Conservation (phyloP, 2,797 vertebrate species). For the Danio tinwini region DNA sequence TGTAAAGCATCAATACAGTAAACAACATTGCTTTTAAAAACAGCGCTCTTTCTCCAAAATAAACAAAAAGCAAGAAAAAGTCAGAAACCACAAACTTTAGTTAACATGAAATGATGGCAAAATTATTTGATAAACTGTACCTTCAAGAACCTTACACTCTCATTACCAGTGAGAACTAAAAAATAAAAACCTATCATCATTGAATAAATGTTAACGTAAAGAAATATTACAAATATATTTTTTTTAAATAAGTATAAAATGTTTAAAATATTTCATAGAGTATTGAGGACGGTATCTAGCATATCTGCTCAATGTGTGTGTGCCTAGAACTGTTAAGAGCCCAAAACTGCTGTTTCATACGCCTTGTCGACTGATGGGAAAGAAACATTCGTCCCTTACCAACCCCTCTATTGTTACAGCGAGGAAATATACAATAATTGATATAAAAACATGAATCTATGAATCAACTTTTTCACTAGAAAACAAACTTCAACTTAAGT, state of each 20-base stretch:
- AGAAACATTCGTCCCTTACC: background rate
- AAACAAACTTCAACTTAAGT: background rate
- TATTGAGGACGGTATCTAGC: background rate
- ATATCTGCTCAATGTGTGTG: background rate
- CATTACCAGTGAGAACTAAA: too few species aligned
- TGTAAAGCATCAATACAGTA: background rate
- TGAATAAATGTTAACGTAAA: too few species aligned
- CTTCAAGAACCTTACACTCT: too few species aligned
- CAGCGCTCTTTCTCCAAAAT: background rate
- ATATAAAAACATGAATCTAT: background rate
- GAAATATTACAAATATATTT: too few species aligned
- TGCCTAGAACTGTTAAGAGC: constrained; percentile 8
- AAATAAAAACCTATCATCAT: too few species aligned
- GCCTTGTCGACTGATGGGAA: background rate
- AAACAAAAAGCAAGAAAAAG: too few species aligned
- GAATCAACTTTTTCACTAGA: too few species aligned
- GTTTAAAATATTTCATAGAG: background rate
- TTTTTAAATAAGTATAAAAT: too few species aligned
- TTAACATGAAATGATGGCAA: too few species aligned
- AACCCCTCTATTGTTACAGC: background rate
- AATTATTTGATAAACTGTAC: too few species aligned
- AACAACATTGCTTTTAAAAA: background rate
- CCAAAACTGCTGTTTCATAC: constrained; percentile 61
- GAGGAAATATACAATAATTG: background rate
- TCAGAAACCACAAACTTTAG: too few species aligned